These are phyloP conservation scores for Drosophila seclusa DNA, from an alignment of 2,888 invertebrate species.

Conservation along the genomic window DNA sequence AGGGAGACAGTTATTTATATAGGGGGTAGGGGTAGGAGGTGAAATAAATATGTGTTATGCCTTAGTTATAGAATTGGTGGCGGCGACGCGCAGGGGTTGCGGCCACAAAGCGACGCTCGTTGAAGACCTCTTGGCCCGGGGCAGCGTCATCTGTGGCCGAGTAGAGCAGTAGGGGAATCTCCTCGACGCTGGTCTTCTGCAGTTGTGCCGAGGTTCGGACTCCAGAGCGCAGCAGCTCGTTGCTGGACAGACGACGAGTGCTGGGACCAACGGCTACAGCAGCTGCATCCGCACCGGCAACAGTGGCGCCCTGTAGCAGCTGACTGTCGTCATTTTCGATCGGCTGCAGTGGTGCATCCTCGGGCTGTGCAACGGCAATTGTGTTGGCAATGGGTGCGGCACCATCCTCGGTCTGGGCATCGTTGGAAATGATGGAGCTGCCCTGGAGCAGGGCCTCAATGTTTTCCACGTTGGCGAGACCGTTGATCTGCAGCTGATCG, in stretches of 20 bases:
- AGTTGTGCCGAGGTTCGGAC: slow-evolving; percentile 53
- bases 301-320: slow-evolving; percentile 58
- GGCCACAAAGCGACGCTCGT: slow-evolving; percentile 70
- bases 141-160: slow-evolving; percentile 71
- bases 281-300: slow-evolving; percentile 14
- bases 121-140: slow-evolving; percentile 48
- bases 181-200: slow-evolving; percentile 75
- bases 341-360: slow-evolving; percentile 72
- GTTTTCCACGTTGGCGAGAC: slow-evolving; percentile 75
- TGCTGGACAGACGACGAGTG: slow-evolving; percentile 67
- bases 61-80: slow-evolving; percentile 55
- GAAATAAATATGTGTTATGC: not conserved
- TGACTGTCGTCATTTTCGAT: slow-evolving; percentile 79
- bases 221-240: slow-evolving; percentile 63
- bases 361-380: slow-evolving; percentile 71
- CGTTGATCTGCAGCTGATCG: slow-evolving; percentile 76
- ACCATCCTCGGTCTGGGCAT: slow-evolving; percentile 32
- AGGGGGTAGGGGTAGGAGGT: not conserved
- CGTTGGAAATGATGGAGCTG: slow-evolving; percentile 60
- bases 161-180: slow-evolving; percentile 80
- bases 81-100: slow-evolving; percentile 71
- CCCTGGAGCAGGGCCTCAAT: slow-evolving; percentile 73
- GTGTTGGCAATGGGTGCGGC: slow-evolving; percentile 48
- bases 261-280: slow-evolving; percentile 12
- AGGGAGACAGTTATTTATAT: not conserved